Percentiles rank a stretch among this genome's conserved stretches.
These are phyloP conservation scores for Psammodynastes pulverulentus DNA, from an alignment of 2,113 vertebrate species.

Conservation along the genomic window DNA sequence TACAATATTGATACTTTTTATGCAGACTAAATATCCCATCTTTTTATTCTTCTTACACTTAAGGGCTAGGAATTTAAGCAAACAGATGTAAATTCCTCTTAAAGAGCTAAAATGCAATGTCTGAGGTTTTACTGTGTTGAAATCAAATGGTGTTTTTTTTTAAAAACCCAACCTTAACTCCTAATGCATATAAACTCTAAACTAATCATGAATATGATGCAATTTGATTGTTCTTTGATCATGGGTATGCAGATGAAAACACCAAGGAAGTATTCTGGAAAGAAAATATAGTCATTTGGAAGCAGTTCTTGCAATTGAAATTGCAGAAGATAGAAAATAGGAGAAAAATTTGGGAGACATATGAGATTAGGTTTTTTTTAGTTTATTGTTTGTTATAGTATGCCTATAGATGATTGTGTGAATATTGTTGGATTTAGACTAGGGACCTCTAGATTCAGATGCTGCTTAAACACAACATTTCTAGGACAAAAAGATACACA, in stretches of 20 bases:
- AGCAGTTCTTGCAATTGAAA: not conserved
- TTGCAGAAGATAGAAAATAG: not conserved
- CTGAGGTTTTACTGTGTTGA: not conserved
- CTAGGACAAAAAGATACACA: not conserved
- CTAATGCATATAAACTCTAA: slow-evolving; percentile 18
- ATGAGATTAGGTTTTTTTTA: not conserved
- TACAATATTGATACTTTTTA: not conserved
- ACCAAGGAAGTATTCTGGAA: not conserved
- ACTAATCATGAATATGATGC: not conserved
- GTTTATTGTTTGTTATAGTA: not conserved
- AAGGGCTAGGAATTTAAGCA: not conserved
- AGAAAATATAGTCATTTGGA: not conserved
- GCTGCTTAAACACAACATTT: not conserved
- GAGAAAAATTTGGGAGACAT: not conserved
- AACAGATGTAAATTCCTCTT: not conserved
- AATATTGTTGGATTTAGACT: not conserved
- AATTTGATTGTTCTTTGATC: not conserved
- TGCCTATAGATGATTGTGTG: not conserved
- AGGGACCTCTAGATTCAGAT: not conserved
- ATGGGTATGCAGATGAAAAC: not conserved
- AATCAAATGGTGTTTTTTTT: not conserved
- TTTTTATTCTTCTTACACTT: not conserved
- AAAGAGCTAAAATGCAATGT: not conserved
- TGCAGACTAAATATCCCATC: not conserved
- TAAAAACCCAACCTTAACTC: slow-evolving; percentile 10